Conservation (phyloP, 1,140 invertebrate genomes). For the Hirudo medicinalis region DNA sequence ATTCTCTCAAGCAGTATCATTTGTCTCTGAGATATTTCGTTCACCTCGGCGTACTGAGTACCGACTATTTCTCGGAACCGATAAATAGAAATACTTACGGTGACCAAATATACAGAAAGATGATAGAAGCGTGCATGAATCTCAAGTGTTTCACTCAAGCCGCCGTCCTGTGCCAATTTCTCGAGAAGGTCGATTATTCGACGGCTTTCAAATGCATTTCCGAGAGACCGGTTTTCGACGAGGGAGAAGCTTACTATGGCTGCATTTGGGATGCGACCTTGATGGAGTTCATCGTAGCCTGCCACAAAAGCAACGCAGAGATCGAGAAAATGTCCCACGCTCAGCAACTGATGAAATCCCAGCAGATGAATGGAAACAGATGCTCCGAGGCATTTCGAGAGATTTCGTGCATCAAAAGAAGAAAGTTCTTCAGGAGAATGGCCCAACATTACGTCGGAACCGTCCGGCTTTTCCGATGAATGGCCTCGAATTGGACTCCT, state of each 20-base stretch:
- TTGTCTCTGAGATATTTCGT: slow-evolving; percentile 73
- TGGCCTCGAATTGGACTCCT: too few relatives aligned
- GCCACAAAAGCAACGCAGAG: too few relatives aligned
- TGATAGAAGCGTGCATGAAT: slow-evolving; percentile 78
- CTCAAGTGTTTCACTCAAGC: slow-evolving; percentile 76
- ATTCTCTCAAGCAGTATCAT: slow-evolving; percentile 58
- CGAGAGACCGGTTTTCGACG: slow-evolving; percentile 54
- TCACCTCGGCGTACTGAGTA: slow-evolving; percentile 64
- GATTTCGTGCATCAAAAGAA: too few relatives aligned
- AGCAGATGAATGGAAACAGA: too few relatives aligned
- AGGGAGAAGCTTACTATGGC: slow-evolving; percentile 75
- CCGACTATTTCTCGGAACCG: slow-evolving; percentile 68
- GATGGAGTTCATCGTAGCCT: slow-evolving; percentile 67
- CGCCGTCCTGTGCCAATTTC: slow-evolving; percentile 80
- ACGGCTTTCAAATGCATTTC: slow-evolving; percentile 73
- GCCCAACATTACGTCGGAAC: too few relatives aligned
- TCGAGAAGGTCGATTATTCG: slow-evolving; percentile 79
- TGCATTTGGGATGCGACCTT: slow-evolving; percentile 89
- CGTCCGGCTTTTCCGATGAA: too few relatives aligned
- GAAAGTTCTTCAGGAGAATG: too few relatives aligned
- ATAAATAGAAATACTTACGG: slow-evolving; percentile 59
- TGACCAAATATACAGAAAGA: slow-evolving; percentile 52
- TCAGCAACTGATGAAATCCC: too few relatives aligned
- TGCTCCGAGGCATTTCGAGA: too few relatives aligned
- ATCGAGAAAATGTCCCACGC: too few relatives aligned